Evolutionary conservation across 2,888 invertebrate genomes (phyloP), one percentile per base, ranked within the genome.

Genomic region (Amblyjoppa fuscipennis): DNA sequence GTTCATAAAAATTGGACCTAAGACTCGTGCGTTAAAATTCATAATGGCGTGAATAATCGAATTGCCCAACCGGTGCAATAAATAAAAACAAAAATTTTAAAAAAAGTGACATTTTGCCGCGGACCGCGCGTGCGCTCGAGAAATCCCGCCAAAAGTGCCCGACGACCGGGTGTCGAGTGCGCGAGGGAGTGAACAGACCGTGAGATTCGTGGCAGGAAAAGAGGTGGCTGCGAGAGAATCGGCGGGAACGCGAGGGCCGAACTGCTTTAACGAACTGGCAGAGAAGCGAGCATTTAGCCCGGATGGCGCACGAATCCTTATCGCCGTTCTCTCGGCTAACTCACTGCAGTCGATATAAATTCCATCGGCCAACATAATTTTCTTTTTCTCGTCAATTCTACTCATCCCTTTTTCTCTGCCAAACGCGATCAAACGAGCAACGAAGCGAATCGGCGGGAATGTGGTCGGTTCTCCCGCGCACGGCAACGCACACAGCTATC

Each of bases 71-170:
- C 9, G 11, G 41, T 9, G 2, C 3, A 13, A 11, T 13, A 13
- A 49, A 49, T 16, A 6, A 28, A 4, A 25, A 59, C 7, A 59
- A 25, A 28, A 9, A 28, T 11, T 59, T 11, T 59, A 2, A 25
- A 71, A 41, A 81, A 53, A 90, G 87, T 90, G 89, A 90, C 89
- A 90, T 89, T 88, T 88, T 82, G 70, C 69, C 81, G 66, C 71
- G 45, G 53, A 76, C 69, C 87, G 90, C 93, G 93, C 93, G 91
- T 92, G 93, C 93, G 93, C 89, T 78, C 70, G 83, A 74, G 28
- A 91, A 91, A 92, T 91, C 93, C 93, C 93, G 93, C 93, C 93
- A 93, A 93, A 93, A 93, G 87, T 79, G 85, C 81, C 77, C 75
- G 76, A 85, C 81, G 82, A 85, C 81, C 85, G 85, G 81, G 79